Evolutionary conservation across 1,140 invertebrate species (phyloP).

Genomic region (Papilio aristodemus): DNA sequence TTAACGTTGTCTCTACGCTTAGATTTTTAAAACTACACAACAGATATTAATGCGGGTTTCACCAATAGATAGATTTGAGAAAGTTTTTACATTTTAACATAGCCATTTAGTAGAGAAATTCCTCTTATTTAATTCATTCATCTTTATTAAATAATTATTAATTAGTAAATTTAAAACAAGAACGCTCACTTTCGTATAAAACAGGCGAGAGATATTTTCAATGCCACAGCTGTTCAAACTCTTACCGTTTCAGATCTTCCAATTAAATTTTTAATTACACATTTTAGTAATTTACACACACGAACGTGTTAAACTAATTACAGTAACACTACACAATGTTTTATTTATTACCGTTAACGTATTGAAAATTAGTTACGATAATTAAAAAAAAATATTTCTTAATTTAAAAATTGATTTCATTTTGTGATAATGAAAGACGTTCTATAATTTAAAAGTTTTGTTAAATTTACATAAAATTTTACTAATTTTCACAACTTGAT

Average conservation of each 20-base stretch:
- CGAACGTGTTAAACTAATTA: constrained; percentile 2
- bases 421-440: too few relatives aligned
- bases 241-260: neutral
- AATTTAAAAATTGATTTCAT: too few relatives aligned
- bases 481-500: too few relatives aligned
- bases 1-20: too few relatives aligned
- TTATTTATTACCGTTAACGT: neutral
- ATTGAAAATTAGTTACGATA: neutral
- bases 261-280: constrained; percentile 14
- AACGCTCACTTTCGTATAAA: constrained; percentile 2
- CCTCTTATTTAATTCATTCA: neutral
- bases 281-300: constrained; percentile 3
- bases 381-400: neutral
- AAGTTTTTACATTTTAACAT: too few relatives aligned
- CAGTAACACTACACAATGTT: neutral
- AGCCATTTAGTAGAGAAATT: too few relatives aligned
- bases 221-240: constrained; percentile 8
- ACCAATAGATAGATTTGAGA: too few relatives aligned
- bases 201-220: neutral
- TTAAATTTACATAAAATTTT: too few relatives aligned
- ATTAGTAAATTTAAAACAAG: constrained; percentile 3
- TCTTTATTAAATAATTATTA: neutral
- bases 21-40: too few relatives aligned
- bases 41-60: too few relatives aligned
- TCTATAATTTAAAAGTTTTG: too few relatives aligned